Evolutionary conservation across 2,888 invertebrate genomes (phyloP), one percentile per base, ranked within the genome.

Genomic region (Oasisia sp.): DNA sequence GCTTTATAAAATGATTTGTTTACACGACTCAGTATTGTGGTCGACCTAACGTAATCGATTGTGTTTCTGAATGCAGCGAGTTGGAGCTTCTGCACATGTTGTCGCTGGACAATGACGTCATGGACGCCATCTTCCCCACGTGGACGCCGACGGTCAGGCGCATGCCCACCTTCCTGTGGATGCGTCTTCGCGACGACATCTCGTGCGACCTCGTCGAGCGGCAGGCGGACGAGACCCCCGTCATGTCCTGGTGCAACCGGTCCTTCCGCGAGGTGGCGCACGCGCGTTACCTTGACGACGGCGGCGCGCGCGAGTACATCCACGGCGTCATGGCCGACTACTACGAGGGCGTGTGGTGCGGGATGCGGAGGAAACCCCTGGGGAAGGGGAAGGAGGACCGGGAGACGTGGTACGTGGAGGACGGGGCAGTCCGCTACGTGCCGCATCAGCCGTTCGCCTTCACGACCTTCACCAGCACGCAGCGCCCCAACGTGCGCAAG

Each of bases 291-390:
- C 92, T 94, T 4, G 90, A 89, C 27, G 92, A 94, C 91, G 32
- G 50, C 0, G 91, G 50, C 3, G 27, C 90, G 56, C 32, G 27
- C 4, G 32, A 32, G 14, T 50, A 94, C 89, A 92, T 94, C 32
- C 94, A 94, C 92, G 50, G 90, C 44, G 92, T 58, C 19, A 91
- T 94, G 92, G 93, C 94, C 14, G 94, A 94, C 32, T 94, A 93
- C 91, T 92, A 93, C 50, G 50, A 92, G 32, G 93, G 93, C 27
- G 91, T 91, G 0, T 94, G 94, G 94, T 92, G 93, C 91, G 93
- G 93, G 5, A 93, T 89, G 32, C 91, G 90, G n/a, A 50, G 56
- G 89, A 94, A 94, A 45, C 93, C 93, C 11, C 93, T 93, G 38
- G 14, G n/a, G 74, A 92, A 91, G 45, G 74, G 89, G 92, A 58